These are phyloP conservation scores for Uloborus diversus DNA, from an alignment of 1,140 invertebrate genomes.

Conservation along the genomic window DNA sequence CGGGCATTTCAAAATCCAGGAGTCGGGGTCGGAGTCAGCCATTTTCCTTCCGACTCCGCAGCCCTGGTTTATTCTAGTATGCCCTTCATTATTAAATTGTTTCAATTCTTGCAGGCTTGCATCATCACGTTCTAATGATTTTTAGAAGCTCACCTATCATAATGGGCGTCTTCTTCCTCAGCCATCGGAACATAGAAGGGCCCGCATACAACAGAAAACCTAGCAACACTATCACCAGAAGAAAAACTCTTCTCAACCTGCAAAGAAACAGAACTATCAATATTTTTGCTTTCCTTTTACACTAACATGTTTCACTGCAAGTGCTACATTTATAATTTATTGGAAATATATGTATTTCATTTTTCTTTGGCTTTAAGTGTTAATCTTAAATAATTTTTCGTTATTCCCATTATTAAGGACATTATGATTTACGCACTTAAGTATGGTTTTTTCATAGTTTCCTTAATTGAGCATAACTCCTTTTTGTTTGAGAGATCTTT, in stretches of 20 bases:
- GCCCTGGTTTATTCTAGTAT: background rate
- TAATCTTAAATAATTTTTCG: background rate
- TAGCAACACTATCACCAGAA: slow-evolving; percentile 71
- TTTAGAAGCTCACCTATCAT: slow-evolving; percentile 55
- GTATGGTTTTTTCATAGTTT: background rate
- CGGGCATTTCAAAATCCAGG: no score
- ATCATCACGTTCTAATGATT: no score
- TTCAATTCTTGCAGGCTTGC: background rate
- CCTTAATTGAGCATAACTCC: no score
- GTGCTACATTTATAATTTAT: background rate
- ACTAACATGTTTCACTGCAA: background rate
- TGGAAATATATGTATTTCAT: background rate
- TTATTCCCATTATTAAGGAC: background rate
- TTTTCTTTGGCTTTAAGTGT: background rate
- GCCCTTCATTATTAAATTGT: background rate
- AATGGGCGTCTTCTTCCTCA: slow-evolving; percentile 61
- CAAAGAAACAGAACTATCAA: slow-evolving; percentile 59
- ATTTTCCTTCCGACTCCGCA: no score
- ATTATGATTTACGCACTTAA: background rate
- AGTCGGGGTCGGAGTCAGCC: no score
- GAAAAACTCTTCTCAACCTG: slow-evolving; percentile 74
- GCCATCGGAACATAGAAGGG: slow-evolving; percentile 72
- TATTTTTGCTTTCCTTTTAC: background rate
- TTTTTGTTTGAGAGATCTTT: no score
- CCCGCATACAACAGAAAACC: slow-evolving; percentile 74